phyloP scores from a whole-genome alignment of 2,888 invertebrate genomes.

The Pheosia gnoma region DNA sequence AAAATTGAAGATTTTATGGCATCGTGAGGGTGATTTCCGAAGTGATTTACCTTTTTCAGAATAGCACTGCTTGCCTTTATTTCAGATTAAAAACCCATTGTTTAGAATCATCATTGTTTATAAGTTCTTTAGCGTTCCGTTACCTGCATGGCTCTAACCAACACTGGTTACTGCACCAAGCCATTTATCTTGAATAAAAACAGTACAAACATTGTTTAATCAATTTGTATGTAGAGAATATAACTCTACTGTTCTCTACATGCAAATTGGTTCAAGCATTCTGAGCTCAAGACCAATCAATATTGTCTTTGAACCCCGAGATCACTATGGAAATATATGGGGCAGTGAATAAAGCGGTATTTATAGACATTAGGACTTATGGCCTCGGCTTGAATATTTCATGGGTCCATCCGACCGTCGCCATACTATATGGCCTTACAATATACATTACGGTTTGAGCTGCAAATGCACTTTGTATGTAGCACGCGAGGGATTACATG shows the following conservation, averaged over 20 bases:
- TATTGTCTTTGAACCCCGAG: background rate
- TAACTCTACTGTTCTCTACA: background rate
- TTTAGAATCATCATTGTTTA: no score
- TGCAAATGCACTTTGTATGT: conserved; percentile 25
- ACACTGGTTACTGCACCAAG: no score
- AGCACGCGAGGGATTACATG: background rate
- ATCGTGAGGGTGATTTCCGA: no score
- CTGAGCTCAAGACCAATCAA: background rate
- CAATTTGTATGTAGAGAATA: no score
- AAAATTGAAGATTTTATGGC: no score
- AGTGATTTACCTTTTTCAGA: no score
- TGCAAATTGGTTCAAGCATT: background rate
- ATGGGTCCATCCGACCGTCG: conserved; percentile 13
- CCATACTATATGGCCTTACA: conserved; percentile 5
- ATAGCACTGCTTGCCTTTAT: no score
- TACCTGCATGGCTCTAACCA: no score
- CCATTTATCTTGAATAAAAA: no score
- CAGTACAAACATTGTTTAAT: no score
- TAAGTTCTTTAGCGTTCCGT: no score
- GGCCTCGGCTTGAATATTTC: conserved; percentile 31
- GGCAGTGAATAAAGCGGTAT: background rate
- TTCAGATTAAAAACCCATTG: no score
- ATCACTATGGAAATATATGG: background rate
- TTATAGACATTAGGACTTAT: conserved; percentile 16
- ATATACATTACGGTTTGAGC: conserved; percentile 25